Conservation (phyloP, 2,797 vertebrate species). For the Phalloptychus januarius region DNA sequence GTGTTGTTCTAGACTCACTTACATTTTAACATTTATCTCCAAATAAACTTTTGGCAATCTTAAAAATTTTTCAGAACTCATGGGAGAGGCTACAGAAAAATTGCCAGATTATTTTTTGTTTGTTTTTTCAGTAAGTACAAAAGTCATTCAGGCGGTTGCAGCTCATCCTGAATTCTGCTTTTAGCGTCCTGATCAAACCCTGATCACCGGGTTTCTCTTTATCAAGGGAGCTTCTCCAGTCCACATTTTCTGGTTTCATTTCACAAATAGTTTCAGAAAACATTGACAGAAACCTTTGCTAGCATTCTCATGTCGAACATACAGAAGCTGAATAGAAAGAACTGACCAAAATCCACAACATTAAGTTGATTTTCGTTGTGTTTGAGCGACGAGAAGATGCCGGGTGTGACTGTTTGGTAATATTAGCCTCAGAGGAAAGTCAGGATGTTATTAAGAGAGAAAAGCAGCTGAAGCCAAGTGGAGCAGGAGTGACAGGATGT, state of each 20-base stretch:
- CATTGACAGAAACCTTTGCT: not conserved
- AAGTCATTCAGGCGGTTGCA: not conserved
- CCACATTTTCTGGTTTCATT: not conserved
- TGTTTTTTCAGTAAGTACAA: not conserved
- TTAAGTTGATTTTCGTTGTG: not conserved
- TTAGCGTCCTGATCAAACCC: not conserved
- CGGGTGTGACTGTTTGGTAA: slow-evolving; percentile 26
- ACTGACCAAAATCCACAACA: not conserved
- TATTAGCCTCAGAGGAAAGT: slow-evolving; percentile 45
- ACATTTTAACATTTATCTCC: not conserved
- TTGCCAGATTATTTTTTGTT: not conserved
- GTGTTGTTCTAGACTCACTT: not conserved
- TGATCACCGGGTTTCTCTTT: not conserved
- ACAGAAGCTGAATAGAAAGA: not conserved
- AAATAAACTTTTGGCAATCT: not conserved
- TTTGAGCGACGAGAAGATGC: not conserved
- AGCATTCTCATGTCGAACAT: not conserved
- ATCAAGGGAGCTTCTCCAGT: not conserved
- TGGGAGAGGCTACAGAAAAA: not conserved
- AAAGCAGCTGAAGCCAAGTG: slow-evolving; percentile 36
- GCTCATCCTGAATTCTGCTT: not conserved
- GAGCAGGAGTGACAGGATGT: slow-evolving; percentile 39
- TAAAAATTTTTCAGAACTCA: not conserved
- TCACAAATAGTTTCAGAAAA: not conserved
- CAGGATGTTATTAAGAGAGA: slow-evolving; percentile 52